Base-by-base conservation (phyloP, 2,888 invertebrate genomes). In the Atethmia centrago region DNA sequence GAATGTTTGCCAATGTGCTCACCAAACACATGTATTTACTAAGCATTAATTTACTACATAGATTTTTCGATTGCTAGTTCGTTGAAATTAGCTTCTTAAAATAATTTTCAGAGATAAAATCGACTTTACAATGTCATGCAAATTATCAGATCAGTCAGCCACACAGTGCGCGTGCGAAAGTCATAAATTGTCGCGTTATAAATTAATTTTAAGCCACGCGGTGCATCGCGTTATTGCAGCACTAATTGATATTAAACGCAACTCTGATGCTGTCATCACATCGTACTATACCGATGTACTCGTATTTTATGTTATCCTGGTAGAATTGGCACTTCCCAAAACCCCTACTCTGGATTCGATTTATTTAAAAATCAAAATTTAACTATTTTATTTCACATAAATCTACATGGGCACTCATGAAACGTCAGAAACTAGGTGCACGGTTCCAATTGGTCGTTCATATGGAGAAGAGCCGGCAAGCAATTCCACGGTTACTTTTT, bases 191-290 rank as follows among this genome's bases (percentile, higher is more conserved):
- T 70, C 79, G 70, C 61, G 82, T 80, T 81, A 88, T 91, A 90
- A 90, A 91, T 91, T 91, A 89, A 89, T 89, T 90, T 89, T 87
- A 80, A 85, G 85, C 82, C 66, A 80, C 86, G 76, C 78, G 77
- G 53, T 88, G 87, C 88, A 87, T 68, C 77, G 75, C 72, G 73
- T 77, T 82, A 80, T 77, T 79, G 79, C 79, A 63, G 74, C 65
- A 82, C 85, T 89, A 90, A 87, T 88, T 87, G 85, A 83, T 87
- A 84, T 87, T 87, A 88, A 83, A 78, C 78, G 77, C 80, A 74
- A 78, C 71, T 62, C 79, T 63, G 77, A 88, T 83, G 72, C 56
- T 84, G 82, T 80, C 79, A 86, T 88, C 86, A 69, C 69, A 65
- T 82, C 59, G 69, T 59, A 51, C 40, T 65, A 58, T 68, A 55